A percentile compares a stretch with the other conserved stretches of the same genome.
phyloP scores from a whole-genome alignment of 2,888 invertebrate genomes.

The Habrosyne pyritoides region DNA sequence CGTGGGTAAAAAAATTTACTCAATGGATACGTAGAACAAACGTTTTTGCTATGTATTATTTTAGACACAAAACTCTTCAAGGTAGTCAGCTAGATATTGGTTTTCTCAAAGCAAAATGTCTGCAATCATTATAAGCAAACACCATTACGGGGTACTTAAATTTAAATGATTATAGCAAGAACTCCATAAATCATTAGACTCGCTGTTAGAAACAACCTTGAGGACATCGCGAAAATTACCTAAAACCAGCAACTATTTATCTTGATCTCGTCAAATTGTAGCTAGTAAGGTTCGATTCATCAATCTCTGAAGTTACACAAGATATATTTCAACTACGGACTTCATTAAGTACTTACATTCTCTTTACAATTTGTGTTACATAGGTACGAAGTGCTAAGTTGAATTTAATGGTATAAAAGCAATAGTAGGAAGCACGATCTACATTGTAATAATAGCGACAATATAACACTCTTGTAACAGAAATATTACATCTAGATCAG shows the following conservation, averaged over 20 bases:
- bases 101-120: background rate
- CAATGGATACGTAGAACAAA: background rate
- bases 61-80: no score
- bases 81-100: background rate
- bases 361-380: background rate
- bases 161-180: background rate
- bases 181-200: background rate
- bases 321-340: background rate
- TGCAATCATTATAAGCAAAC: background rate
- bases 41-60: background rate
- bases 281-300: background rate
- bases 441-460: background rate
- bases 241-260: background rate
- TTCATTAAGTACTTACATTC: background rate
- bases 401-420: background rate
- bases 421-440: constrained; percentile 6
- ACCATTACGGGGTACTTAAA: background rate
- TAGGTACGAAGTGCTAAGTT: background rate
- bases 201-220: constrained; percentile 1
- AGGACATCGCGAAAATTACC: background rate
- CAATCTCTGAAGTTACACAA: constrained; percentile 3
- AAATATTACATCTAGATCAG: background rate
- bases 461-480: background rate
- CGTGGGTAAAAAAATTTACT: background rate
- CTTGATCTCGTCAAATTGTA: background rate